These are phyloP conservation scores for Cromileptes altivelis DNA, from an alignment of 2,113 vertebrate genomes.

Conservation along the genomic window DNA sequence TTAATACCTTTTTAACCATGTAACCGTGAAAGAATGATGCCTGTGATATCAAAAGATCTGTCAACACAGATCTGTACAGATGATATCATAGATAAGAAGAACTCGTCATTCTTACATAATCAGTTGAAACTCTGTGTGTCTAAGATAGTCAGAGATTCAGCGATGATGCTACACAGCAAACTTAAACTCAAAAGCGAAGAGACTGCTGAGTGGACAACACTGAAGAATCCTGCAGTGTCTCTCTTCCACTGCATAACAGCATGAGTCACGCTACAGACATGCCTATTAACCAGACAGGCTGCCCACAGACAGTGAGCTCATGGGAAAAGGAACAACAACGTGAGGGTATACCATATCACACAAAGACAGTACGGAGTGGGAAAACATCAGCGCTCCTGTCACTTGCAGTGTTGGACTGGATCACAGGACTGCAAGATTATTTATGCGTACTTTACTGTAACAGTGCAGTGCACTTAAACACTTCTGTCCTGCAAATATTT, in stretches of 20 bases:
- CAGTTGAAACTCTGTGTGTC: not conserved
- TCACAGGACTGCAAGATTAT: not conserved
- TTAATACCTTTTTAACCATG: not conserved
- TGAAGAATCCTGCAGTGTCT: conserved; percentile 11
- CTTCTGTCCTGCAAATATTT: no score
- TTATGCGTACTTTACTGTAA: not conserved
- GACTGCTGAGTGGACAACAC: conserved; percentile 4
- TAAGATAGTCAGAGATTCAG: no score
- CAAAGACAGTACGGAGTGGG: not conserved
- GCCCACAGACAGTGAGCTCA: conserved; percentile 59
- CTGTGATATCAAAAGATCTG: not conserved
- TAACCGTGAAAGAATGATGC: not conserved
- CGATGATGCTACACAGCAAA: not conserved
- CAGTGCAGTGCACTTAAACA: not conserved
- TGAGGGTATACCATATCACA: not conserved
- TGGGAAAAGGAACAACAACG: conserved; percentile 41
- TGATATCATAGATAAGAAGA: not conserved
- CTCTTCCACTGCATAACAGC: conserved; percentile 13
- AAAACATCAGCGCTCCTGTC: not conserved
- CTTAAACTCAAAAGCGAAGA: not conserved
- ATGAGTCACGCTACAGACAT: conserved; percentile 63
- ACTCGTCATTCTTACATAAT: not conserved
- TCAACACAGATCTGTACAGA: not conserved
- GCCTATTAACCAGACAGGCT: conserved; percentile 32
- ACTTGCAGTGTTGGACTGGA: not conserved